phyloP scores from a whole-genome alignment of 2,888 invertebrate genomes.

The Unio delphinus region DNA sequence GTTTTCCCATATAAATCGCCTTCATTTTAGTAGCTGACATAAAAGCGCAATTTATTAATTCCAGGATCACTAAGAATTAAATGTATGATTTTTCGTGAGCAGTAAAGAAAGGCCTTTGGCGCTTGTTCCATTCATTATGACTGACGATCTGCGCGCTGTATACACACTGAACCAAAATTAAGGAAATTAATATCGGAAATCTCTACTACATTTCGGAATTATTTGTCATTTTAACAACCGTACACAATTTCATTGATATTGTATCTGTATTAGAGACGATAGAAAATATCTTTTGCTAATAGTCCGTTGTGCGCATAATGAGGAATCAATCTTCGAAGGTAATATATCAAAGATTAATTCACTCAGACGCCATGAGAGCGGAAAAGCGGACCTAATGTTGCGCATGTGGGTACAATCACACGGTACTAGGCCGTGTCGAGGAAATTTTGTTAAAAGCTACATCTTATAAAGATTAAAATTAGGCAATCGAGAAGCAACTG shows the following conservation, averaged over 20 bases:
- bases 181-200: constrained; percentile 32
- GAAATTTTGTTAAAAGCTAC: too few species aligned
- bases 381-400: too few species aligned
- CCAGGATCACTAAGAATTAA: constrained; percentile 7
- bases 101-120: too few species aligned
- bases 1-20: constrained; percentile 8
- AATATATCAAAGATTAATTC: constrained; percentile 25
- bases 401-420: too few species aligned
- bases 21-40: constrained; percentile 9
- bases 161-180: constrained; percentile 28
- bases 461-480: too few species aligned
- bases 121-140: too few species aligned
- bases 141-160: constrained; percentile 10
- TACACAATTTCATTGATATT: constrained; percentile 25
- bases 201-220: constrained; percentile 26
- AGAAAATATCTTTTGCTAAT: constrained; percentile 20
- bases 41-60: constrained; percentile 10
- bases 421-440: too few species aligned
- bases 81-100: constrained; percentile 6
- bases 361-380: too few species aligned
- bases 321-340: constrained; percentile 21
- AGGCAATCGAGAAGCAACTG: too few species aligned
- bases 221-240: constrained; percentile 31
- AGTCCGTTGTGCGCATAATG: constrained; percentile 13
- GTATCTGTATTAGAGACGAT: constrained; percentile 31